Evolutionary conservation across 2,797 vertebrate genomes (phyloP).

Genomic region (Poeciliopsis infans): DNA sequence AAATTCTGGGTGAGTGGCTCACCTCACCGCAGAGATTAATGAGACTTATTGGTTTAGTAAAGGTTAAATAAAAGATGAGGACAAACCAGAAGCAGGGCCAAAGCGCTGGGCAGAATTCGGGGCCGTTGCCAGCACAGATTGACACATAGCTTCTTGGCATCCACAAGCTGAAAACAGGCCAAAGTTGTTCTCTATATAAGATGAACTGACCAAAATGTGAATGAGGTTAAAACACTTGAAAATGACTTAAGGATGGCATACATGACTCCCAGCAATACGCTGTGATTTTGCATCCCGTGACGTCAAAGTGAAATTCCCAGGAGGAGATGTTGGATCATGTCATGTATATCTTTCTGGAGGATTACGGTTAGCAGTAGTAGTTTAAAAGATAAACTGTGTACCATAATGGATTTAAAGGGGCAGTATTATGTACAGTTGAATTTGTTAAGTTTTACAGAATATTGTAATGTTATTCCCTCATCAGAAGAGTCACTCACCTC

Average conservation of each 20-base stretch:
- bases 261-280: conserved; percentile 20
- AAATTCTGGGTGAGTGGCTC: conserved; percentile 4
- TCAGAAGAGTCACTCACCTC: background rate
- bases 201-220: conserved; percentile 37
- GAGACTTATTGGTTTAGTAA: conserved; percentile 15
- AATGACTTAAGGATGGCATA: conserved; percentile 17
- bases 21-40: background rate
- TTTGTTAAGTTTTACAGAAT: no score
- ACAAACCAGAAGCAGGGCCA: conserved; percentile 24
- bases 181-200: conserved; percentile 27
- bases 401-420: no score
- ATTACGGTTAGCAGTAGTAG: background rate
- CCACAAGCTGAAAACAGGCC: conserved; percentile 40
- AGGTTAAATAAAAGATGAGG: conserved; percentile 36
- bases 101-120: conserved; percentile 15
- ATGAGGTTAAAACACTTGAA: conserved; percentile 46
- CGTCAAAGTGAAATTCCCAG: background rate
- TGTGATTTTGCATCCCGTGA: background rate
- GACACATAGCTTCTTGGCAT: conserved; percentile 49
- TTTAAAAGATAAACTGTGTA: background rate
- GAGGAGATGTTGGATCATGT: background rate
- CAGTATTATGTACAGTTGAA: no score
- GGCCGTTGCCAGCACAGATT: conserved; percentile 39
- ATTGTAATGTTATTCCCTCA: no score
- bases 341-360: background rate